Percentiles rank a stretch among this genome's conserved stretches.
These are phyloP conservation scores for Panagrolaimus sp. DNA, from an alignment of 1,140 invertebrate species.

Conservation along the genomic window DNA sequence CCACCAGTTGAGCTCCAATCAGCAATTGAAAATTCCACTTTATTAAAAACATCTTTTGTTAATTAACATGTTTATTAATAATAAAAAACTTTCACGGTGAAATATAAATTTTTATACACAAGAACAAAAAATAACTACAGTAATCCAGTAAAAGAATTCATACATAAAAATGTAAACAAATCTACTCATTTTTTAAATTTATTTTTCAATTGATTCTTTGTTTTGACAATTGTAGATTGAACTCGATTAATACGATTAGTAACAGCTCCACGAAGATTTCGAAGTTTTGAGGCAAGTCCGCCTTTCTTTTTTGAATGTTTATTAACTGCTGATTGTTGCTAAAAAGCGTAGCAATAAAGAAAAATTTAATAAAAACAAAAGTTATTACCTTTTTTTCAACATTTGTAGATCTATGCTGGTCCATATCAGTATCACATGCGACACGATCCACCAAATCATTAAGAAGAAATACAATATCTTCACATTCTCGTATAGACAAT, in stretches of 20 bases:
- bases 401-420: background rate
- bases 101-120: too few species aligned
- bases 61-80: too few species aligned
- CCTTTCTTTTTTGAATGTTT: background rate
- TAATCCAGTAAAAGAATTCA: too few species aligned
- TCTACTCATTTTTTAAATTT: too few species aligned
- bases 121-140: too few species aligned
- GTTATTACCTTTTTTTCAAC: slow-evolving; percentile 11
- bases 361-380: background rate
- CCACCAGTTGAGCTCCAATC: too few species aligned
- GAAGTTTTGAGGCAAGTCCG: background rate
- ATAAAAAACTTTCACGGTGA: too few species aligned
- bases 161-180: too few species aligned
- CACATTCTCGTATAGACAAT: background rate
- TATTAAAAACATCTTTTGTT: too few species aligned
- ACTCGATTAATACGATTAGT: background rate
- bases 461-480: slow-evolving; percentile 15
- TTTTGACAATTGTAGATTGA: too few species aligned
- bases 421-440: slow-evolving; percentile 14
- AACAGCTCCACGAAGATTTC: background rate
- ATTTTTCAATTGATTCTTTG: too few species aligned
- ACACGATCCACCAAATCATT: slow-evolving; percentile 17
- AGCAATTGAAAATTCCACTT: too few species aligned
- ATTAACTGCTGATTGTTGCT: background rate
- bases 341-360: background rate